Evolutionary conservation across 2,113 vertebrate genomes (phyloP).

Genomic region (Colius striatus): DNA sequence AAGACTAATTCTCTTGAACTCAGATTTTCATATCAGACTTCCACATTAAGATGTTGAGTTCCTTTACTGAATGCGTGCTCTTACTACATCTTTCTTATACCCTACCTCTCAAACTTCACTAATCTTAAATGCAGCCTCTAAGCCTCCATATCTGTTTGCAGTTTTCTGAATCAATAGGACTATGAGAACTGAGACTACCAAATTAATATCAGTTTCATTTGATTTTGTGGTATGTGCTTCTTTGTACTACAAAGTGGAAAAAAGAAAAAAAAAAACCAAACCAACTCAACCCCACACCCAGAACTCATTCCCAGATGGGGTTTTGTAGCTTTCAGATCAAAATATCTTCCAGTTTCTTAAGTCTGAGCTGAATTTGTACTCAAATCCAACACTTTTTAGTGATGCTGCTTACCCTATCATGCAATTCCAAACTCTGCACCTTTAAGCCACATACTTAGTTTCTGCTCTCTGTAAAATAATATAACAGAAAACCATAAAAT

Average conservation of each 20-base stretch:
- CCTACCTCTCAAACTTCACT: slow-evolving; percentile 6
- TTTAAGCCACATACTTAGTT: slow-evolving; percentile 25
- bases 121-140: slow-evolving; percentile 56
- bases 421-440: slow-evolving; percentile 11
- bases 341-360: slow-evolving; percentile 57
- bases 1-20: neutral
- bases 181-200: slow-evolving; percentile 52
- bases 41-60: slow-evolving; percentile 1
- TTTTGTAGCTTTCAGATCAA: slow-evolving; percentile 58
- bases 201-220: slow-evolving; percentile 68
- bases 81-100: neutral
- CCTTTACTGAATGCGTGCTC: neutral
- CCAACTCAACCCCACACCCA: neutral
- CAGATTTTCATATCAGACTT: slow-evolving; percentile 22
- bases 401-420: neutral
- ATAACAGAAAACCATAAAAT: neutral
- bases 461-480: neutral
- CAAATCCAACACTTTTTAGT: neutral
- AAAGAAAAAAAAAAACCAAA: neutral
- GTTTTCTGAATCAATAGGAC: slow-evolving; percentile 67
- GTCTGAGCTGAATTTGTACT: slow-evolving; percentile 34
- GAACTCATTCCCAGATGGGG: slow-evolving; percentile 33
- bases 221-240: slow-evolving; percentile 49
- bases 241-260: slow-evolving; percentile 67
- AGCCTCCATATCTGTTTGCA: slow-evolving; percentile 20